Evolutionary conservation across 2,888 invertebrate genomes (phyloP).

Genomic region (Opisthograptis luteolata): DNA sequence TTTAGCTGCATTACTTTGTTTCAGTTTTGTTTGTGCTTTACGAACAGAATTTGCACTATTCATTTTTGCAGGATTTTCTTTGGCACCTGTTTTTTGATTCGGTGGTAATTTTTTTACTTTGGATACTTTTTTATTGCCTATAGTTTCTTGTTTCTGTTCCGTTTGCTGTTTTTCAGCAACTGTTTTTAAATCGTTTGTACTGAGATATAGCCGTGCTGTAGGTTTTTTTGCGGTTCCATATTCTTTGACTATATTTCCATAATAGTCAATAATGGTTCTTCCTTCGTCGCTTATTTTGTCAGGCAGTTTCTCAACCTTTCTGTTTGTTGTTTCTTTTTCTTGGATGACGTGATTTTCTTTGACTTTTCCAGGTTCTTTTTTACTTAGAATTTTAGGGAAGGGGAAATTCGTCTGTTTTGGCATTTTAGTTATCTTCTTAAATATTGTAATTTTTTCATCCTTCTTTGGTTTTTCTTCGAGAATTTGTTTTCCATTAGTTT

Average conservation of each 20-base stretch:
- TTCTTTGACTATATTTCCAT: conserved; percentile 91
- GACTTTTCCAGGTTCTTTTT: conserved; percentile 62
- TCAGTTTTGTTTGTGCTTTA: conserved; percentile 42
- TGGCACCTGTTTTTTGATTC: conserved; percentile 47
- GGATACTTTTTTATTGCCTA: conserved; percentile 44
- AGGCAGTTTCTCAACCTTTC: conserved; percentile 52
- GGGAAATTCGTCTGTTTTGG: conserved; percentile 66
- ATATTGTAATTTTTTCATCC: conserved; percentile 67
- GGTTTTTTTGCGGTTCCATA: conserved; percentile 83
- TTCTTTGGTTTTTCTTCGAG: conserved; percentile 55
- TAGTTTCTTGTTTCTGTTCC: conserved; percentile 51
- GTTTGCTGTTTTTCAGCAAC: conserved; percentile 81
- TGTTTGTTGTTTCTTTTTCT: conserved; percentile 41
- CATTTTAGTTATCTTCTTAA: conserved; percentile 75
- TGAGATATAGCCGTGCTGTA: conserved; percentile 82
- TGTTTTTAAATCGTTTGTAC: conserved; percentile 85
- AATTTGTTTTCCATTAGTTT: conserved; percentile 48
- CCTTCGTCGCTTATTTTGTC: conserved; percentile 86
- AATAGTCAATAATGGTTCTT: conserved; percentile 90
- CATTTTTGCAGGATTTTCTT: conserved; percentile 38
- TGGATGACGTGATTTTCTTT: conserved; percentile 38
- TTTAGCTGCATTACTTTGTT: conserved; percentile 26
- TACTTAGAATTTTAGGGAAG: conserved; percentile 68
- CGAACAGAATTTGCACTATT: conserved; percentile 45
- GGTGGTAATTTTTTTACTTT: conserved; percentile 47